phyloP scores from a whole-genome alignment of 2,888 invertebrate species.

The Meandrusa payeni region DNA sequence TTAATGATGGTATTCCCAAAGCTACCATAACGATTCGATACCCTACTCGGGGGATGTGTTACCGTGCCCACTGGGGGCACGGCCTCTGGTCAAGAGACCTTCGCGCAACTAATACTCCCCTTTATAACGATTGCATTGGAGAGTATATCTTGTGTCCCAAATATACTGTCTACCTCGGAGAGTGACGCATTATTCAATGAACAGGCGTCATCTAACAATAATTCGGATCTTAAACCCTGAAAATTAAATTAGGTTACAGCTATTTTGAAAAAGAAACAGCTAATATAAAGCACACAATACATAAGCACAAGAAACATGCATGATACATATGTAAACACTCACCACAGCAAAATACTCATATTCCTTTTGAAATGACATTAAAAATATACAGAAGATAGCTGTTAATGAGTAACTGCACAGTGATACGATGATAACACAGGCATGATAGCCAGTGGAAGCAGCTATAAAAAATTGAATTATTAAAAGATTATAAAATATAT shows the following conservation, averaged over 20 bases:
- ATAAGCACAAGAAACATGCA: not conserved
- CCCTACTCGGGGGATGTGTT: constrained; percentile 36
- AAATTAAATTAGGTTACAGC: constrained; percentile 30
- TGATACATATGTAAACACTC: constrained; percentile 31
- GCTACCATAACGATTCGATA: constrained; percentile 58
- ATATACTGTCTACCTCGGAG: constrained; percentile 59
- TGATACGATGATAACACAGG: constrained; percentile 61
- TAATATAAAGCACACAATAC: not conserved
- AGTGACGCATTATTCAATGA: constrained; percentile 57
- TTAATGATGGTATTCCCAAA: constrained; percentile 58
- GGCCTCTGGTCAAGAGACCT: constrained; percentile 72
- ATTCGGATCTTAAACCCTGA: constrained; percentile 66
- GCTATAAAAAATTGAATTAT: constrained; percentile 42
- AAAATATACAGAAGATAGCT: constrained; percentile 67
- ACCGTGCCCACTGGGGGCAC: constrained; percentile 68
- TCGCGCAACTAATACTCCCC: constrained; percentile 49
- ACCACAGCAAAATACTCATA: constrained; percentile 72
- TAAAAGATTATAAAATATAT: not conserved
- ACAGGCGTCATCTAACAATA: constrained; percentile 63
- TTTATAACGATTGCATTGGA: constrained; percentile 63
- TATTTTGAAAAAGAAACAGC: not conserved
- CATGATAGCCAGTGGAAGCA: constrained; percentile 54
- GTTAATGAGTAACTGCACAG: constrained; percentile 64
- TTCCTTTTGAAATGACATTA: constrained; percentile 70
- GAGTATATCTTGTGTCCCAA: constrained; percentile 53